Percentiles rank a stretch among this genome's conserved stretches.
Conservation (phyloP, 2,797 vertebrate genomes). For the Gadopsis marmoratus region DNA sequence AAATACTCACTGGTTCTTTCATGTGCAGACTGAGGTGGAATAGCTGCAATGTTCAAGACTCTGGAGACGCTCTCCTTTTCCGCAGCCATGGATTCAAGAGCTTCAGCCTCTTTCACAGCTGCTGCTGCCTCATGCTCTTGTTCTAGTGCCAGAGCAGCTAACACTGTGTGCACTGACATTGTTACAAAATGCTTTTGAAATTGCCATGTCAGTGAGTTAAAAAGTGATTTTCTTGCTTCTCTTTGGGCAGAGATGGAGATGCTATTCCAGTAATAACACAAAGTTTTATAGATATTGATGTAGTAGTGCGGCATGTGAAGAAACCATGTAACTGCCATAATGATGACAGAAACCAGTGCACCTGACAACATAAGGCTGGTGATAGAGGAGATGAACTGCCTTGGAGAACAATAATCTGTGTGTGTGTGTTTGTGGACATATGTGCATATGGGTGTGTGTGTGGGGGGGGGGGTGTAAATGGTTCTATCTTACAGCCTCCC, state of each 20-base stretch:
- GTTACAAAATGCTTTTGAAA: constrained; percentile 34
- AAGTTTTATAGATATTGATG: constrained; percentile 59
- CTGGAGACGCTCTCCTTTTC: no score
- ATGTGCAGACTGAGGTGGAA: no score
- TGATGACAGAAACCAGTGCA: constrained; percentile 57
- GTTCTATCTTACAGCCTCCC: constrained; percentile 32
- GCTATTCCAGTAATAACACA: constrained; percentile 31
- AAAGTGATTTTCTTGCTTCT: constrained; percentile 34
- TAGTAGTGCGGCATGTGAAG: constrained; percentile 21
- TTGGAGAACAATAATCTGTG: constrained; percentile 39
- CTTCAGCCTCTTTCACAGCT: no score
- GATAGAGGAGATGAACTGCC: constrained; percentile 51
- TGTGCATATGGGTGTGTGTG: constrained; percentile 18
- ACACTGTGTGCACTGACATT: constrained; percentile 17
- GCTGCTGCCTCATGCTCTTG: no score
- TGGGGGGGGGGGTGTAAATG: constrained; percentile 42
- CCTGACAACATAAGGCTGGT: constrained; percentile 57
- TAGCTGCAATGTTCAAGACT: no score
- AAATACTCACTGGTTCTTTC: no score
- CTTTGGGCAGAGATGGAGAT: constrained; percentile 21
- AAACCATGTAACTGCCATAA: constrained; percentile 50
- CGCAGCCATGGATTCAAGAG: no score
- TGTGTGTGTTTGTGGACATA: constrained; percentile 1
- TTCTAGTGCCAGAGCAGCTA: no score
- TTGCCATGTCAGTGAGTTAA: constrained; percentile 43